Evolutionary conservation across 2,113 vertebrate genomes (phyloP).

Genomic region (Brachypodius melanocephalos): DNA sequence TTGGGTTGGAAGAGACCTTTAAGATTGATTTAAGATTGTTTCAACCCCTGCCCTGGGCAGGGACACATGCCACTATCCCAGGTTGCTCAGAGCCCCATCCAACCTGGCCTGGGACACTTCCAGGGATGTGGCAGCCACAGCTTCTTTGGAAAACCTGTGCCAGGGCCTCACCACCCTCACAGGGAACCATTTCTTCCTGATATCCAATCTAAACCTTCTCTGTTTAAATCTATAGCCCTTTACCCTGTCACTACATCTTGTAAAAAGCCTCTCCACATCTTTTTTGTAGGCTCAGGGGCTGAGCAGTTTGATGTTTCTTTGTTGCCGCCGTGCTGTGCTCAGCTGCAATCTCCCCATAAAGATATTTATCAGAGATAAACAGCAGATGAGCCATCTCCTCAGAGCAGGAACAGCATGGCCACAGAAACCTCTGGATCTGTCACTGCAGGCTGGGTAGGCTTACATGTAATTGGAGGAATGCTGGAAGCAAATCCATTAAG

Average conservation of each 20-base stretch:
- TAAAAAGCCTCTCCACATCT: neutral
- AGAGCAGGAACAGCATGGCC: neutral
- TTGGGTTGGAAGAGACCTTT: neutral
- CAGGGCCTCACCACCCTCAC: neutral
- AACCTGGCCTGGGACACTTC: rapidly evolving
- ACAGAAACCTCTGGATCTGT: neutral
- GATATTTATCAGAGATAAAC: neutral
- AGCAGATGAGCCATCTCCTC: neutral
- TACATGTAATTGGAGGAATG: neutral
- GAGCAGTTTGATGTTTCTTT: neutral
- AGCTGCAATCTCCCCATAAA: neutral
- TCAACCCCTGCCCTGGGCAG: neutral
- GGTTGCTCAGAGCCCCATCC: neutral
- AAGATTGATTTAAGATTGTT: neutral
- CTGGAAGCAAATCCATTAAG: neutral
- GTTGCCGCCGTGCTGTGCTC: neutral
- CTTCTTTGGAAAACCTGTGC: neutral
- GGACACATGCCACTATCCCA: neutral
- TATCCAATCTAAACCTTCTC: rapidly evolving
- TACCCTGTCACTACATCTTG: neutral
- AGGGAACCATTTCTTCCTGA: neutral
- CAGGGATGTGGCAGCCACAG: neutral
- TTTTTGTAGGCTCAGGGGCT: neutral
- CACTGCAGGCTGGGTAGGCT: neutral
- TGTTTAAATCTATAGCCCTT: neutral